Conservation (phyloP, 1,140 invertebrate species). For the Heliconius nattereri region DNA sequence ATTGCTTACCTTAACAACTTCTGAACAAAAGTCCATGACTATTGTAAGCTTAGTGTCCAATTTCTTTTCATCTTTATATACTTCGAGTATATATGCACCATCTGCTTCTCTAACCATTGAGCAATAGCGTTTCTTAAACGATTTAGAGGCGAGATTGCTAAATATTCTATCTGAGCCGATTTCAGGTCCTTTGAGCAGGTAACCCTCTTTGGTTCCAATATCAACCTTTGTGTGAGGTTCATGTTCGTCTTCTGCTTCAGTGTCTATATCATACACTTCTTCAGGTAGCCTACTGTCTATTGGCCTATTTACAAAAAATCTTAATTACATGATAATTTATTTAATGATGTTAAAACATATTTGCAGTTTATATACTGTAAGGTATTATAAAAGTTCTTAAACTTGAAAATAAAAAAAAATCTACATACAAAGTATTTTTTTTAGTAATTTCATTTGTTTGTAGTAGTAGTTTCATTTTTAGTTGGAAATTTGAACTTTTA, state of each 20-base stretch:
- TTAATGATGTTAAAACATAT: no score
- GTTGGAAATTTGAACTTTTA: no score
- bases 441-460: no score
- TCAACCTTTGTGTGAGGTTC: conserved; percentile 87
- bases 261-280: conserved; percentile 94
- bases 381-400: no score
- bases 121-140: conserved; percentile 95
- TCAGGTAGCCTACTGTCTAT: conserved; percentile 85
- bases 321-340: no score
- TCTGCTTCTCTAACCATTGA: conserved; percentile 93
- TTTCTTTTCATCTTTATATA: conserved; percentile 96
- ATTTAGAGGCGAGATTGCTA: conserved; percentile 92
- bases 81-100: conserved; percentile 93
- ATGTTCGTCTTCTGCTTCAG: conserved; percentile 90
- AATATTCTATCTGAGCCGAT: conserved; percentile 91
- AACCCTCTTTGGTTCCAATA: conserved; percentile 93
- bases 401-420: no score
- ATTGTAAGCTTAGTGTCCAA: conserved; percentile 94
- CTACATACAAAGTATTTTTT: no score
- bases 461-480: no score
- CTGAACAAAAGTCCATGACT: conserved; percentile 95
- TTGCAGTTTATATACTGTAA: no score
- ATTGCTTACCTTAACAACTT: conserved; percentile 87
- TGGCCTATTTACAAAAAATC: conserved; percentile 61
- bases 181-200: conserved; percentile 94